These are phyloP conservation scores for Plutella xylostella DNA, from an alignment of 2,888 invertebrate genomes.

Conservation along the genomic window DNA sequence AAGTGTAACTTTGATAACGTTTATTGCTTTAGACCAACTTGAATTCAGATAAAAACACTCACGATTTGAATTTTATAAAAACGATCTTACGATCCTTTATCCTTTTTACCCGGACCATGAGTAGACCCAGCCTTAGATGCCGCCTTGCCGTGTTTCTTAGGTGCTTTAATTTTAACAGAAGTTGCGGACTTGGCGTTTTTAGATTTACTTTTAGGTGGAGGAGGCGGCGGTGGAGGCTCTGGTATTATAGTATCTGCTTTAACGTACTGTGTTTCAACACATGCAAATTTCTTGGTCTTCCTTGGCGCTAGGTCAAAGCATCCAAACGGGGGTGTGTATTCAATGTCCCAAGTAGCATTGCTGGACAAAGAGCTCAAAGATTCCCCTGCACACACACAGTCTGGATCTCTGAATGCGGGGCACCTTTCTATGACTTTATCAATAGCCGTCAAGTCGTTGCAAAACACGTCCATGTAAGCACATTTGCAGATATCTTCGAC, in stretches of 20 bases:
- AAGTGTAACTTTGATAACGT: too few relatives aligned
- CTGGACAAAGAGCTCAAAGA: constrained; percentile 58
- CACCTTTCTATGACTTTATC: constrained; percentile 56
- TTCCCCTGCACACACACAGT: constrained; percentile 48
- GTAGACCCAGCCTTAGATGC: too few relatives aligned
- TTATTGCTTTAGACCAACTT: too few relatives aligned
- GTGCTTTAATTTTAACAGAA: too few relatives aligned
- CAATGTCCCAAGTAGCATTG: constrained; percentile 77
- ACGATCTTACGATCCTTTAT: too few relatives aligned
- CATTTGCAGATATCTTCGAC: constrained; percentile 59
- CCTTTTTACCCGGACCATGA: too few relatives aligned
- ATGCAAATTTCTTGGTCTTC: constrained; percentile 55
- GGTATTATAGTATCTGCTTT: constrained; percentile 59
- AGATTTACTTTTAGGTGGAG: too few relatives aligned
- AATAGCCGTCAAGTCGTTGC: constrained; percentile 54
- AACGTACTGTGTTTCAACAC: constrained; percentile 73
- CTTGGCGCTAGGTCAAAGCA: constrained; percentile 72
- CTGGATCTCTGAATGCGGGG: constrained; percentile 56
- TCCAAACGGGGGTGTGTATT: constrained; percentile 78
- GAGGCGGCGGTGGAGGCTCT: not conserved
- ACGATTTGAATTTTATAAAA: too few relatives aligned
- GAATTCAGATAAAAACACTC: too few relatives aligned
- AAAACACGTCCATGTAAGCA: constrained; percentile 63
- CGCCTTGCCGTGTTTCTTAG: too few relatives aligned
- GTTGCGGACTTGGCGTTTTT: not conserved